phyloP scores from a whole-genome alignment of 2,113 vertebrate genomes.

The Nannobrachium achirus region DNA sequence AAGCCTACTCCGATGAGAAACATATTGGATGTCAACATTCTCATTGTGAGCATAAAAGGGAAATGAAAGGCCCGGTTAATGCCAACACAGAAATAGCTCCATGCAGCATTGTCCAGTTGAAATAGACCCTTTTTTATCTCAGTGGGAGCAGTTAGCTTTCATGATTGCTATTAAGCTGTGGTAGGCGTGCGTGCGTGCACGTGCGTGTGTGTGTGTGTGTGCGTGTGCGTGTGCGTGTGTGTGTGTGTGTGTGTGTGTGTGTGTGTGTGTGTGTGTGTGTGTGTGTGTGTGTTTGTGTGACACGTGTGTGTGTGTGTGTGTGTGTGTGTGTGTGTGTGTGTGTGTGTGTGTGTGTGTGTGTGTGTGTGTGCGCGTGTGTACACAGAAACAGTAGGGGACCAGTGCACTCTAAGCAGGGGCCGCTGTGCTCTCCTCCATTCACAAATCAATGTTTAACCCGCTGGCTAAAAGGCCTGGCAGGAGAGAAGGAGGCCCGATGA shows the following conservation, averaged over 20 bases:
- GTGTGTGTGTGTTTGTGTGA: constrained; percentile 65
- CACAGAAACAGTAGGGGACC: constrained; percentile 72
- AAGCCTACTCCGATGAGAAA: not conserved
- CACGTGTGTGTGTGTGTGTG: too few relatives aligned
- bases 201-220: too few relatives aligned
- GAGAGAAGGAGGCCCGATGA: constrained; percentile 69
- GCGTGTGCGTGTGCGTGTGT: constrained; percentile 65
- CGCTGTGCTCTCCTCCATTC: constrained; percentile 73
- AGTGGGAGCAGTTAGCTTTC: constrained; percentile 47
- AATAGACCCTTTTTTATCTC: constrained; percentile 56
- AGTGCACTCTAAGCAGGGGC: constrained; percentile 61
- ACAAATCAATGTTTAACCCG: constrained; percentile 84
- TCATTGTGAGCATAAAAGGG: not conserved
- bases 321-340: too few relatives aligned
- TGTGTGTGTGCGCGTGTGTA: constrained; percentile 67
- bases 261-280: constrained; percentile 40
- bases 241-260: constrained; percentile 67
- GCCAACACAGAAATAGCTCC: too few relatives aligned
- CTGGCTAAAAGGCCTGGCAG: constrained; percentile 77
- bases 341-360: too few relatives aligned
- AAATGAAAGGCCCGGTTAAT: not conserved
- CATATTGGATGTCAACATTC: not conserved
- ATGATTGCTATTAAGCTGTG: constrained; percentile 58
- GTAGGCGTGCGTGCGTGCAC: constrained; percentile 11
- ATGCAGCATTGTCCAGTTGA: constrained; percentile 24